A percentile compares a stretch with the other conserved stretches of the same genome.
Evolutionary conservation across 1,140 invertebrate genomes (phyloP).

Genomic region (Drosophila neocordata): DNA sequence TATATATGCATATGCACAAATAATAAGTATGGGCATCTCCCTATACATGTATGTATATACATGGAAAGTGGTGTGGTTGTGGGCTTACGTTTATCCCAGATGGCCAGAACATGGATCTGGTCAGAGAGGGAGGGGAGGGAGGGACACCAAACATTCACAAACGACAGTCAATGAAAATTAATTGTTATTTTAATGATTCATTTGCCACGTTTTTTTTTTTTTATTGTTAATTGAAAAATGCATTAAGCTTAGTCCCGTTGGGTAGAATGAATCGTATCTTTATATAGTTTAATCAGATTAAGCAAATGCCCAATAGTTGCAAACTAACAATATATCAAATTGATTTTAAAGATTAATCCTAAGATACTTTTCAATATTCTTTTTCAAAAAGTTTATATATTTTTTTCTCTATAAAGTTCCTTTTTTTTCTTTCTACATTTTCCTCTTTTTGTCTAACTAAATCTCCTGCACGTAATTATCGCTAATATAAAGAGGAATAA

Average conservation of each 20-base stretch:
- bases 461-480: not conserved
- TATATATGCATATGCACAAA: conserved; percentile 19
- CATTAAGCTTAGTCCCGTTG: conserved; percentile 37
- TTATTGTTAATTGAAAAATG: conserved; percentile 55
- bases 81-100: not conserved
- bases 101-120: not conserved
- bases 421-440: not conserved
- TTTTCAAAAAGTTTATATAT: no score
- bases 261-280: not conserved
- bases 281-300: not conserved
- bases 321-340: no score
- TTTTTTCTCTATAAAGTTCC: no score
- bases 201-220: conserved; percentile 19
- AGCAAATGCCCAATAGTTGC: not conserved
- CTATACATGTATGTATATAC: not conserved
- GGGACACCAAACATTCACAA: conserved; percentile 9
- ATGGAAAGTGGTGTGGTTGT: no score
- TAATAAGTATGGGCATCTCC: conserved; percentile 20
- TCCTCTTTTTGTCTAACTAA: no score
- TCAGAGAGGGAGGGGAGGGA: not conserved
- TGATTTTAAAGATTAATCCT: no score
- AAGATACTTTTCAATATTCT: no score
- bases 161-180: conserved; percentile 57
- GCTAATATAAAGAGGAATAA: not conserved
- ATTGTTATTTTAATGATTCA: conserved; percentile 71